Base-by-base conservation (phyloP, 64 coral and sea anemone genomes). In the Actinia equina region DNA sequence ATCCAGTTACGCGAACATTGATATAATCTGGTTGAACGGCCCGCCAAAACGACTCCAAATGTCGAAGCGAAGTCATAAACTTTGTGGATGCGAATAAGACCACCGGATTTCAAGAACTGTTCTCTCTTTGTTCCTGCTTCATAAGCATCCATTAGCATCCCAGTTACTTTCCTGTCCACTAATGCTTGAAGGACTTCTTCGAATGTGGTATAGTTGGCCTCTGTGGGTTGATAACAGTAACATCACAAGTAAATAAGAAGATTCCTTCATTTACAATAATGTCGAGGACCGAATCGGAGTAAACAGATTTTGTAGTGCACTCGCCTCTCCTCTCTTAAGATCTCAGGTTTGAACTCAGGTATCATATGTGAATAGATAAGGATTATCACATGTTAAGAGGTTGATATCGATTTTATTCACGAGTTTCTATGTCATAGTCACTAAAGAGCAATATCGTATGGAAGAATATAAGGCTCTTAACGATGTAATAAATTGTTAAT, bases 61-160 rank as follows among this genome's bases (percentile, higher is more conserved):
- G 88, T 89, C 23, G 88, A 83, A 17, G 81, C 20, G 51, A 46
- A 89, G 54, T 89, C 88, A 56, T 26, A 89, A 17, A 89, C 80
- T 20, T 80, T 89, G 37, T 83, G 88, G 42, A 89, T 52, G 4
- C 88, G 88, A 16, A 83, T 57, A 13, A 3, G 7, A 30, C 86
- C 27, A 26, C 77, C 77, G 13, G 79, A 61, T 26, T 51, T 53
- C 17, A 43, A 2, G 54, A 89, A 89, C 15, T 89, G 59, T 14
- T 89, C 62, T 41, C 46, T 64, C 60, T 83, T 89, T 16, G 45
- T 83, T 64, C 88, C 88, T 44, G 88, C 88, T 83, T 89, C 80
- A 44, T 83, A 83, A 25, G 88, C 60, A 63, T 89, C 88, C 22
- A 89, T 89, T 22, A 89, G 42, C 78, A 89, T 83, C 37, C 88